phyloP scores from a whole-genome alignment of 1,140 invertebrate species.

The Matsumurasca onukii region DNA sequence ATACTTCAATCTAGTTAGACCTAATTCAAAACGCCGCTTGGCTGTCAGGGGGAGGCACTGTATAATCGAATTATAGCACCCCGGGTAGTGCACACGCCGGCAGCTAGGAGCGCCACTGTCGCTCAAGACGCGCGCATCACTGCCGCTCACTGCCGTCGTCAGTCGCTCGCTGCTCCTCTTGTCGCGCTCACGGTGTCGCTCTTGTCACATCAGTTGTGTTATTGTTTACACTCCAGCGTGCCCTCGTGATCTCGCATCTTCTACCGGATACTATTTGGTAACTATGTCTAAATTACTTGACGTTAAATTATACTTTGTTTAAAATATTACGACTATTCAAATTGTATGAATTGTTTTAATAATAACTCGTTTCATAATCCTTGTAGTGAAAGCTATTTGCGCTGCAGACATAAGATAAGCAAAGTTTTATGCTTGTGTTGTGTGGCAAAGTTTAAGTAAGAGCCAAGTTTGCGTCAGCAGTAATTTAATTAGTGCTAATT shows the following conservation, averaged over 20 bases:
- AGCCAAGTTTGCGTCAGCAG: slow-evolving; percentile 22
- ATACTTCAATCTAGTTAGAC: slow-evolving; percentile 26
- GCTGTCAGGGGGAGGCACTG: slow-evolving; percentile 20
- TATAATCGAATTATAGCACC: slow-evolving; percentile 22
- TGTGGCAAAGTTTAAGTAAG: too few relatives aligned
- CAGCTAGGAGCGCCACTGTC: neutral
- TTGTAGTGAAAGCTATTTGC: too few relatives aligned
- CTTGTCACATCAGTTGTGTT: neutral
- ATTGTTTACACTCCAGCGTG: slow-evolving; percentile 2
- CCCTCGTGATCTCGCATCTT: neutral
- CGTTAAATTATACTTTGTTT: neutral
- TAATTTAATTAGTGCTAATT: slow-evolving; percentile 25
- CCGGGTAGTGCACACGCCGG: neutral
- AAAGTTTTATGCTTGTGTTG: too few relatives aligned
- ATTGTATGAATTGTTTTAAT: neutral
- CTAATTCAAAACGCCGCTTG: slow-evolving; percentile 27
- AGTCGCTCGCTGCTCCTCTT: neutral
- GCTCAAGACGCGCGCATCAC: neutral
- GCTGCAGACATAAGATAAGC: too few relatives aligned
- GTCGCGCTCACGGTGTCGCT: neutral
- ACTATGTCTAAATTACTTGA: neutral
- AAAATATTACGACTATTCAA: neutral
- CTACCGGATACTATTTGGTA: neutral
- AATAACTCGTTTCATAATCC: too few relatives aligned
- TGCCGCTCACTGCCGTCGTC: neutral